Evolutionary conservation across 2,797 vertebrate genomes (phyloP), one percentile per base, ranked within the genome.

Genomic region (Sebastes itinus): DNA sequence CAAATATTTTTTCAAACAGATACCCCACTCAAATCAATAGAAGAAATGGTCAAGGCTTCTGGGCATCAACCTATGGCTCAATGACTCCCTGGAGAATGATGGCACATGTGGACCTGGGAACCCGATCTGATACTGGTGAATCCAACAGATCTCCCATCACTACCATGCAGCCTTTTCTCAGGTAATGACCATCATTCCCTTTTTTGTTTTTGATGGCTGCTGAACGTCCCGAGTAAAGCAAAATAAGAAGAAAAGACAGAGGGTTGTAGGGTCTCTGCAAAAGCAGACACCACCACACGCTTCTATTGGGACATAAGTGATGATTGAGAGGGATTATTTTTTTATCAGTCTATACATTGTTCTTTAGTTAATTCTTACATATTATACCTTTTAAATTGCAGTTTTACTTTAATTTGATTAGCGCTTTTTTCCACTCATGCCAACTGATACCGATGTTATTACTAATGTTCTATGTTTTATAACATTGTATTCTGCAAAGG

Each of bases 31-130:
- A 0, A 13, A 38, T 38, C 35, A 13, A 38, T 13, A 38, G 35
- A 38, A 38, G 35, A 13, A 5, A 5, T 13, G 63, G 27, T 14
- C 0, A 0, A 1, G 76, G 81, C 38, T 42, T 6, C 38, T 38
- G 35, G 35, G 12, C 12, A 42, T 42, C 38, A 42, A 42, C 13
- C 38, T 42, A 14, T 13, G 0, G 38, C 38, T 14, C 13, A 38
- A 13, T 0, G 0, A 5, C 28, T 10, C 0, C 0, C 6, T 83
- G 54, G 78, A 54, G 5, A 23, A 77, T 77, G 66, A 68, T 22
- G 25, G 74, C 88, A 22, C 77, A 88, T 1, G 32, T 93, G 13
- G 89, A 93, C 72, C 72, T 90, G 58, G 91, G 92, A 62, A 88
- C 63, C 13, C 72, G 92, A 63, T 85, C 80, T 22, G 91, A 93